These are phyloP conservation scores for Drepana arcuata DNA, from an alignment of 1,140 invertebrate genomes.

Conservation along the genomic window DNA sequence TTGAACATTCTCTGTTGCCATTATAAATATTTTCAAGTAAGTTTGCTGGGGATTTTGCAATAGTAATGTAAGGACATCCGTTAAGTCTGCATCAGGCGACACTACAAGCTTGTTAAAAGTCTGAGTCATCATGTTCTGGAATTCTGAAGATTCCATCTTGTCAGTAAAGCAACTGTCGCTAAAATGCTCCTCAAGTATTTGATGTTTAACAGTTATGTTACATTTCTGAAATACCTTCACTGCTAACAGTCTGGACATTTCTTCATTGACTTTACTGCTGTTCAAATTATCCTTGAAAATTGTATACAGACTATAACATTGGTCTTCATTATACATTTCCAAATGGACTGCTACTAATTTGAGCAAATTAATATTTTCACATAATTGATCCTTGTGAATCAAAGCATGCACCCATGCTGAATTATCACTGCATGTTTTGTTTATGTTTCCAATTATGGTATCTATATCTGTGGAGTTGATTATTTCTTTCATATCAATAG, in stretches of 20 bases:
- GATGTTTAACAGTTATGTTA: slow-evolving; percentile 21
- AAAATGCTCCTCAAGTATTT: slow-evolving; percentile 36
- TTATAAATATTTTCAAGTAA: slow-evolving; percentile 36
- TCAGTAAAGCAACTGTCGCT: slow-evolving; percentile 27
- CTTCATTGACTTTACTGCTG: slow-evolving; percentile 15
- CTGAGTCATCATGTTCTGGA: slow-evolving; percentile 28
- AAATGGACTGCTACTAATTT: slow-evolving; percentile 25
- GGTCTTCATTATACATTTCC: slow-evolving; percentile 27
- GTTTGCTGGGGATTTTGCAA: slow-evolving; percentile 46
- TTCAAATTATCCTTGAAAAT: slow-evolving; percentile 22
- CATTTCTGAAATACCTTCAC: slow-evolving; percentile 39
- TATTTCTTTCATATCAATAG: slow-evolving; percentile 33
- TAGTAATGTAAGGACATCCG: slow-evolving; percentile 39
- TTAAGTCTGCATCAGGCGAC: slow-evolving; percentile 25
- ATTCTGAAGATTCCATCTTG: slow-evolving; percentile 27
- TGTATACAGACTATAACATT: slow-evolving; percentile 30
- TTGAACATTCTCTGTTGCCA: slow-evolving; percentile 42
- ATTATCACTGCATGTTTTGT: slow-evolving; percentile 25
- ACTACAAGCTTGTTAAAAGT: slow-evolving; percentile 51
- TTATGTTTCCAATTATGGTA: slow-evolving; percentile 38
- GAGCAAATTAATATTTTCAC: slow-evolving; percentile 25
- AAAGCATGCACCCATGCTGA: slow-evolving; percentile 38
- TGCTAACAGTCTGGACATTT: slow-evolving; percentile 19
- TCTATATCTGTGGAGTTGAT: slow-evolving; percentile 31
- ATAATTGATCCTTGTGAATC: slow-evolving; percentile 36